Evolutionary conservation across 2,888 invertebrate species (phyloP), one percentile per base, ranked within the genome.

Genomic region (Ceramica pisi): DNA sequence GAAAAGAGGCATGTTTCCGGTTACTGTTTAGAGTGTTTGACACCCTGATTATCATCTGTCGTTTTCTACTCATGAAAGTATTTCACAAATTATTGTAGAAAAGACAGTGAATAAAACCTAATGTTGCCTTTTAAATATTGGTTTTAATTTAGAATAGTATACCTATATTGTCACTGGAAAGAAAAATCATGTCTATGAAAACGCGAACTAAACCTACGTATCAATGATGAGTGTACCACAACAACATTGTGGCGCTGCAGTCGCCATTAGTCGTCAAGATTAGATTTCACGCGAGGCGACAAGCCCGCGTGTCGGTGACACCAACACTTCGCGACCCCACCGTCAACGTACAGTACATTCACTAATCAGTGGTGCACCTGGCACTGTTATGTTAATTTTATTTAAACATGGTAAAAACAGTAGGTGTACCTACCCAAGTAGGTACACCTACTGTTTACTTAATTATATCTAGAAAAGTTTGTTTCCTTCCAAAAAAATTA

Each of bases 281-380:
- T 93, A 91, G 91, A 93, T 93, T 92, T 91, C 86, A 85, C 65
- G 82, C 76, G 84, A 90, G 89, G 85, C 91, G 91, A 91, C 91
- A 91, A 90, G 91, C 87, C 88, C 87, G 89, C 87, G 84, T 86
- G 89, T 85, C 83, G 85, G 88, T 92, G 93, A 92, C 93, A 90
- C 84, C 85, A 89, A 88, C 92, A 92, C 80, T 86, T 84, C 87
- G 82, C 87, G 78, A 87, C 86, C 87, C 88, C 80, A 71, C 65
- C 83, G 77, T 80, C 78, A 68, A 80, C 75, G 35, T 69, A 82
- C 1, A 68, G 44, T 75, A 83, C 79, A 68, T 66, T 73, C 66
- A n/a, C 57, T 69, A 62, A 48, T 21, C 8, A 31, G 75, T 23
- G 55, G 70, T 84, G 81, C 72, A 21, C 38, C 4, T 4, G 31